These are phyloP conservation scores for Sebastes dallii DNA, from an alignment of 2,797 vertebrate species.

Conservation along the genomic window DNA sequence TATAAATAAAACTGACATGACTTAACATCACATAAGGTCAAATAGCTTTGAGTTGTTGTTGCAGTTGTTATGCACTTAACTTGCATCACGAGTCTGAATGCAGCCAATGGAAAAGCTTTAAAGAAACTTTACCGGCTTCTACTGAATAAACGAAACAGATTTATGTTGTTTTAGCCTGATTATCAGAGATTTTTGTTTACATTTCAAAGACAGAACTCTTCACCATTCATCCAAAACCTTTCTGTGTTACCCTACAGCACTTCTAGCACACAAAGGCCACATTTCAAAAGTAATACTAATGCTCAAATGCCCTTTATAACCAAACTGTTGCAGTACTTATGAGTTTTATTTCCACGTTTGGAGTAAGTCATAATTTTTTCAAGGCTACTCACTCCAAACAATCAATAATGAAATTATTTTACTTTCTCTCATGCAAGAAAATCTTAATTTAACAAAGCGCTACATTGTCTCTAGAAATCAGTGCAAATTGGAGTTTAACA, in stretches of 20 bases:
- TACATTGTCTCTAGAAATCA: not conserved
- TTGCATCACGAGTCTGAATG: not conserved
- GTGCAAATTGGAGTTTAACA: not conserved
- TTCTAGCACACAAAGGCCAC: not conserved
- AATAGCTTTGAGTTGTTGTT: not conserved
- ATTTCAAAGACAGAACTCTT: slow-evolving; percentile 1
- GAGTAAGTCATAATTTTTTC: not conserved
- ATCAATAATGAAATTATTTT: not conserved
- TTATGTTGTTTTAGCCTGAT: not conserved
- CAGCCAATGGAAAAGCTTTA: not conserved
- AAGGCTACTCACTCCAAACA: not conserved
- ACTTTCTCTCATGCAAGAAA: not conserved
- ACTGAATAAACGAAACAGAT: not conserved
- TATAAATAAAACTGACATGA: not conserved
- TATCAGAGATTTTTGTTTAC: not conserved
- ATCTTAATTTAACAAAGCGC: no score
- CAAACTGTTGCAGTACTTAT: not conserved
- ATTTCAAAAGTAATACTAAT: not conserved
- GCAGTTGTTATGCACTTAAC: not conserved
- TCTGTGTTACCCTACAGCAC: not conserved
- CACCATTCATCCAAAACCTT: not conserved
- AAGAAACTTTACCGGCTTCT: not conserved
- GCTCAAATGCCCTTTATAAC: not conserved
- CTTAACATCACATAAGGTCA: not conserved
- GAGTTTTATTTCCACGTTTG: not conserved